phyloP scores from a whole-genome alignment of 2,797 vertebrate genomes.

The Phaenicophaeus curvirostris region DNA sequence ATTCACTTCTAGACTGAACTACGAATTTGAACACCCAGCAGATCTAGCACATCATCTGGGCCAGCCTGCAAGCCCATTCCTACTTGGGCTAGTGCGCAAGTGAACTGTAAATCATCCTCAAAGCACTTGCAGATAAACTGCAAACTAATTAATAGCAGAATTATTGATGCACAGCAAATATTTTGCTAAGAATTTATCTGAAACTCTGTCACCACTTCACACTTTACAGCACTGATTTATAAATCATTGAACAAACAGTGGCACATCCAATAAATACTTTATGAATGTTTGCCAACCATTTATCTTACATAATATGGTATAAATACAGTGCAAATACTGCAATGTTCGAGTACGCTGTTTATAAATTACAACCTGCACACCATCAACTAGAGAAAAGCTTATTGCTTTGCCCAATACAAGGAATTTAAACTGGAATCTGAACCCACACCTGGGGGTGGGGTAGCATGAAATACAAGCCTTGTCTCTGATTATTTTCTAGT shows the following conservation, averaged over 20 bases:
- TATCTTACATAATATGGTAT: slow-evolving; percentile 60
- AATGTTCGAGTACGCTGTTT: not conserved
- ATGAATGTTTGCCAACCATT: slow-evolving; percentile 74
- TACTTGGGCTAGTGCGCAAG: not conserved
- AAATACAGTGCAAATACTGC: slow-evolving; percentile 58
- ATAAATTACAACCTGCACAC: slow-evolving; percentile 1
- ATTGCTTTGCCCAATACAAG: not conserved
- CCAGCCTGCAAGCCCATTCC: not conserved
- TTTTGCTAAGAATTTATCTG: slow-evolving; percentile 67
- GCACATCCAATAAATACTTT: slow-evolving; percentile 63
- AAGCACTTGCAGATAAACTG: slow-evolving; percentile 50
- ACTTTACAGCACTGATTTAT: slow-evolving; percentile 38
- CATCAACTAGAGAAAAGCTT: not conserved
- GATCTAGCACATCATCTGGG: not conserved
- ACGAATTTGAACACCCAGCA: not conserved
- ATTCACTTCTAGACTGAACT: not conserved
- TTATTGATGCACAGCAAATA: slow-evolving; percentile 69
- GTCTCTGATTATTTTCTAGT: not conserved
- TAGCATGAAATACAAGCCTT: not conserved
- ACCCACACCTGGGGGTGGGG: not conserved
- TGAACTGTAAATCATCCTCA: slow-evolving; percentile 34
- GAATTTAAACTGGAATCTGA: not conserved
- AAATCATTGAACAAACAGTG: slow-evolving; percentile 69
- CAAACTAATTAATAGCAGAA: slow-evolving; percentile 70
- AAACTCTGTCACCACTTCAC: slow-evolving; percentile 46